Percentiles rank a stretch among this genome's conserved stretches.
Evolutionary conservation across 2,113 vertebrate genomes (phyloP).

Genomic region (Laticauda colubrina): DNA sequence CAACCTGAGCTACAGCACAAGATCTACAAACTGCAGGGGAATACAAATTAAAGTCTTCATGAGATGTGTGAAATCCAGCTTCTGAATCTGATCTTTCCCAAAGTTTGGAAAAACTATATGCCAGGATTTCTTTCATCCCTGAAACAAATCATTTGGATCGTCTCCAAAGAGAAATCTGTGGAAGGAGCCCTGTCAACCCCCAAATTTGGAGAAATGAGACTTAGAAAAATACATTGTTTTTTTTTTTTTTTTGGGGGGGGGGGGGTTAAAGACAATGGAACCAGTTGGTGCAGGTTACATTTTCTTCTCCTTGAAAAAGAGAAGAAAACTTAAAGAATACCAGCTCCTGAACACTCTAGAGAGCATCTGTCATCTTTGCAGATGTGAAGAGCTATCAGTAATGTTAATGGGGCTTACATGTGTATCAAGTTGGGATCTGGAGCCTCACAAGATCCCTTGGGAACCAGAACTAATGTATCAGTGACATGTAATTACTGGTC

Average conservation of each 20-base stretch:
- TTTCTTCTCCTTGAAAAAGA: neutral
- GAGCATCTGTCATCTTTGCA: constrained; percentile 41
- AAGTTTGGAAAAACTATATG: neutral
- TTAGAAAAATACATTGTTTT: neutral
- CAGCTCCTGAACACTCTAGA: constrained; percentile 25
- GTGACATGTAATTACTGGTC: constrained; percentile 56
- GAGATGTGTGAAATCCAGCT: neutral
- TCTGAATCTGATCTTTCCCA: neutral
- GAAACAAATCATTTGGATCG: neutral
- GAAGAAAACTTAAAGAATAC: neutral
- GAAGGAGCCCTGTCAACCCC: neutral
- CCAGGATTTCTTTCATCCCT: neutral
- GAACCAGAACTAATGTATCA: constrained; percentile 26
- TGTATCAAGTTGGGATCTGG: constrained; percentile 15
- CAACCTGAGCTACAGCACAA: neutral
- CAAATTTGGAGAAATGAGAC: neutral
- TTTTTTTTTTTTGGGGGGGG: neutral
- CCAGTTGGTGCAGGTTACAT: neutral
- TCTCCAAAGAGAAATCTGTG: neutral
- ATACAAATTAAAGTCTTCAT: neutral
- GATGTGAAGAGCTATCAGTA: constrained; percentile 53
- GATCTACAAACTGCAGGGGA: neutral
- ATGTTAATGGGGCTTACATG: constrained; percentile 50
- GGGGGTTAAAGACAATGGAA: neutral
- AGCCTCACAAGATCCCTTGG: constrained; percentile 40